Evolutionary conservation across 2,888 invertebrate genomes (phyloP).

Genomic region (Sceliomorpha sp.): DNA sequence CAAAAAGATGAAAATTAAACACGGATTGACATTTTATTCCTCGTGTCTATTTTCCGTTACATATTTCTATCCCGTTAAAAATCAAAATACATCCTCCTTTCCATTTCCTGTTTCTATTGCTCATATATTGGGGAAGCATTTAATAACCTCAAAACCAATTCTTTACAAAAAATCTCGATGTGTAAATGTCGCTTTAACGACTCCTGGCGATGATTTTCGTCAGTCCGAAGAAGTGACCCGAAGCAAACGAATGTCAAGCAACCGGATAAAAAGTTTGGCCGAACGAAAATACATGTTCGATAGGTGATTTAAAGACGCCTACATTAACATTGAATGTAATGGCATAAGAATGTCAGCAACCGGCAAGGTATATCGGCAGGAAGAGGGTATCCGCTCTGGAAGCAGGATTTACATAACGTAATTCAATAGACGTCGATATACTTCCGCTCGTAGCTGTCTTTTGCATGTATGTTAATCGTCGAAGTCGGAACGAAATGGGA

Average conservation of each 20-base stretch:
- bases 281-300: constrained; percentile 37
- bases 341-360: constrained; percentile 65
- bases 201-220: too few relatives aligned
- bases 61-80: not conserved
- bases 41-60: not conserved
- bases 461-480: constrained; percentile 32
- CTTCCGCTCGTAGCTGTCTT: constrained; percentile 65
- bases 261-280: constrained; percentile 4
- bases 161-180: too few relatives aligned
- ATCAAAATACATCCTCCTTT: too few relatives aligned
- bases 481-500: constrained; percentile 9
- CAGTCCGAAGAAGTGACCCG: too few relatives aligned
- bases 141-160: too few relatives aligned
- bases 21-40: not conserved
- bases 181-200: too few relatives aligned
- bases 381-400: constrained; percentile 72
- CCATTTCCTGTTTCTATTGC: too few relatives aligned
- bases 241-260: not conserved
- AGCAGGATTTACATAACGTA: constrained; percentile 74
- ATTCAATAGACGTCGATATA: constrained; percentile 74
- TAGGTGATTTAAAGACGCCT: constrained; percentile 33
- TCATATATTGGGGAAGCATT: too few relatives aligned
- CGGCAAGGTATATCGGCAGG: constrained; percentile 63
- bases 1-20: too few relatives aligned
- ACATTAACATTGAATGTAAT: constrained; percentile 67